phyloP scores from a whole-genome alignment of 2,888 invertebrate genomes.

The Tenthredo mesomela region DNA sequence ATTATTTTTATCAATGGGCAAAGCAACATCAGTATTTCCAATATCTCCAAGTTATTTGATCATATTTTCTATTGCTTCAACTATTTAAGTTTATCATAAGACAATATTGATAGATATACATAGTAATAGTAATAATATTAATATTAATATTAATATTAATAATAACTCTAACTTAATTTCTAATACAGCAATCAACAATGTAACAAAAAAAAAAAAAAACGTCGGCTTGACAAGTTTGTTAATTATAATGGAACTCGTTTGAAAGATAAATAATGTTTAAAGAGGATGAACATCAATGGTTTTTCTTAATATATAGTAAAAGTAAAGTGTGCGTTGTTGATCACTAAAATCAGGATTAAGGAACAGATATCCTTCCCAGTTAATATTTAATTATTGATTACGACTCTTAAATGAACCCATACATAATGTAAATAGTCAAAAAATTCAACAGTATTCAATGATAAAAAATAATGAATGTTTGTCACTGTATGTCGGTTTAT shows the following conservation, averaged over 20 bases:
- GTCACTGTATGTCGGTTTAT: conserved; percentile 7
- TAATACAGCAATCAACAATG: conserved; percentile 45
- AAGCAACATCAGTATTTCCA: conserved; percentile 59
- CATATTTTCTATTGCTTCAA: conserved; percentile 58
- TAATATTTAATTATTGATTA: conserved; percentile 33
- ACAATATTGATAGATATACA: conserved; percentile 56
- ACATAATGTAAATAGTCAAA: conserved; percentile 40
- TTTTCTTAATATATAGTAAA: conserved; percentile 24
- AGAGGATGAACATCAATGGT: neutral
- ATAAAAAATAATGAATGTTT: conserved; percentile 40
- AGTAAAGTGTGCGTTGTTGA: conserved; percentile 38
- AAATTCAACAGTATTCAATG: conserved; percentile 50
- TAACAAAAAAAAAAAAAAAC: too few species aligned
- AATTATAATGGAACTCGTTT: conserved; percentile 31
- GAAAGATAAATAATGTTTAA: conserved; percentile 5
- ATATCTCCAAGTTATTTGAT: conserved; percentile 53
- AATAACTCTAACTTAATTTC: conserved; percentile 40
- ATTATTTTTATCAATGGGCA: conserved; percentile 58
- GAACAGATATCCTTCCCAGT: conserved; percentile 36
- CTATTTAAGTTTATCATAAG: conserved; percentile 53
- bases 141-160: neutral
- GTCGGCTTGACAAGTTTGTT: conserved; percentile 20
- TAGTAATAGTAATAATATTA: neutral
- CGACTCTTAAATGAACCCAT: conserved; percentile 31
- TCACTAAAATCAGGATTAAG: conserved; percentile 43